phyloP scores from a whole-genome alignment of 1,140 invertebrate species.

The Aphidius ervi region DNA sequence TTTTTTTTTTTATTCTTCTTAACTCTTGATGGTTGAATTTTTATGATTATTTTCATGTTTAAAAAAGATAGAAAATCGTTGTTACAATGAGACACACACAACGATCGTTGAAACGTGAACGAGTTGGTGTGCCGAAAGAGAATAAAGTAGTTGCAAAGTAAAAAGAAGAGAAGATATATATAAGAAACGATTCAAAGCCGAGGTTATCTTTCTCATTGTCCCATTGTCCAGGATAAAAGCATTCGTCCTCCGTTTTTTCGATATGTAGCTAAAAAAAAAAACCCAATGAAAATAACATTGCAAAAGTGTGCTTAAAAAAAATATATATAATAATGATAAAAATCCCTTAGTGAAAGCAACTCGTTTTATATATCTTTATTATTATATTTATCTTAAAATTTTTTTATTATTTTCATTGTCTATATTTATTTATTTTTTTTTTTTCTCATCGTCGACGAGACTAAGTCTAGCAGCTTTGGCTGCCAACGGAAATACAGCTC shows the following conservation, averaged over 20 bases:
- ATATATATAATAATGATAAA: constrained; percentile 10
- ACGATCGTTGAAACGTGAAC: constrained; percentile 3
- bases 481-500: no score
- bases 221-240: constrained; percentile 26
- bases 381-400: neutral
- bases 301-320: neutral
- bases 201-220: constrained; percentile 26
- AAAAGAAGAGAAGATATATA: constrained; percentile 8
- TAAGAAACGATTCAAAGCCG: constrained; percentile 17
- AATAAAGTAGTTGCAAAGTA: constrained; percentile 1
- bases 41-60: no score
- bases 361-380: constrained; percentile 2
- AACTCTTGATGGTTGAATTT: no score
- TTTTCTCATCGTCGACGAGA: neutral
- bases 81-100: constrained; percentile 12
- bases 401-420: neutral
- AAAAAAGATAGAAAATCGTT: constrained; percentile 16
- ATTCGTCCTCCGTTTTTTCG: constrained; percentile 23
- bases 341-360: constrained; percentile 4
- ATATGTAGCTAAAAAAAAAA: constrained; percentile 22
- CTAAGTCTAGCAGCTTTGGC: neutral
- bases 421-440: constrained; percentile 3
- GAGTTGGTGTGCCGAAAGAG: neutral
- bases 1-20: neutral
- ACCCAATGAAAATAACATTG: constrained; percentile 16